A percentile compares a stretch with the other conserved stretches of the same genome.
These are phyloP conservation scores for Elgaria multicarinata DNA, from an alignment of 2,113 vertebrate genomes.

Conservation along the genomic window DNA sequence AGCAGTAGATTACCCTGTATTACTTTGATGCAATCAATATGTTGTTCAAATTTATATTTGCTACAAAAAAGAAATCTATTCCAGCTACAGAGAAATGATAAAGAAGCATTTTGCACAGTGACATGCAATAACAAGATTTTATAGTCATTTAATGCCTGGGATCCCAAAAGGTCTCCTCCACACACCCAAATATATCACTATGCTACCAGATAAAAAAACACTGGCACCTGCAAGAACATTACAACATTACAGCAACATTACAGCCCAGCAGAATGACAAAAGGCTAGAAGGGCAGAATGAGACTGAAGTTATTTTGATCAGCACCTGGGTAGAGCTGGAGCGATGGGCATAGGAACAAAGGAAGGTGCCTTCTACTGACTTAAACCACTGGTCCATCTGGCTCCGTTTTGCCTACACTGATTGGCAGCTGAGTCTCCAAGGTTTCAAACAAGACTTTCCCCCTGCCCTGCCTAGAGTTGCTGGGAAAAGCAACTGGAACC, in stretches of 20 bases:
- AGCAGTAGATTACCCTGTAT: accelerated
- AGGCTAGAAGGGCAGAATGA: not conserved
- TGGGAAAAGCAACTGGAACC: not conserved
- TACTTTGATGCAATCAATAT: not conserved
- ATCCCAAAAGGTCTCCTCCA: not conserved
- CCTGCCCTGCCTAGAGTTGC: not conserved
- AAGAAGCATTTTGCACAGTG: not conserved
- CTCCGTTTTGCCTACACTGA: not conserved
- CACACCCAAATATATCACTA: not conserved
- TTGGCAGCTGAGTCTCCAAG: not conserved
- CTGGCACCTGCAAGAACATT: not conserved
- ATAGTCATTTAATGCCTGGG: not conserved
- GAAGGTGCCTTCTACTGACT: not conserved
- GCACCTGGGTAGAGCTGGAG: not conserved
- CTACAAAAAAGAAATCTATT: not conserved
- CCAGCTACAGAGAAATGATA: not conserved
- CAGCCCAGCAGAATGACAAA: not conserved
- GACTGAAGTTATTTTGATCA: not conserved
- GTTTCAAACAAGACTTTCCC: not conserved
- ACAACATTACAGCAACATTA: not conserved
- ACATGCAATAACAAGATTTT: not conserved
- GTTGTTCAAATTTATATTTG: not conserved
- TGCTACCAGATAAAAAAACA: not conserved
- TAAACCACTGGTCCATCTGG: not conserved
- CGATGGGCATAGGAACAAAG: not conserved